phyloP scores from a whole-genome alignment of 1,140 invertebrate genomes.

The Sinella curviseta region DNA sequence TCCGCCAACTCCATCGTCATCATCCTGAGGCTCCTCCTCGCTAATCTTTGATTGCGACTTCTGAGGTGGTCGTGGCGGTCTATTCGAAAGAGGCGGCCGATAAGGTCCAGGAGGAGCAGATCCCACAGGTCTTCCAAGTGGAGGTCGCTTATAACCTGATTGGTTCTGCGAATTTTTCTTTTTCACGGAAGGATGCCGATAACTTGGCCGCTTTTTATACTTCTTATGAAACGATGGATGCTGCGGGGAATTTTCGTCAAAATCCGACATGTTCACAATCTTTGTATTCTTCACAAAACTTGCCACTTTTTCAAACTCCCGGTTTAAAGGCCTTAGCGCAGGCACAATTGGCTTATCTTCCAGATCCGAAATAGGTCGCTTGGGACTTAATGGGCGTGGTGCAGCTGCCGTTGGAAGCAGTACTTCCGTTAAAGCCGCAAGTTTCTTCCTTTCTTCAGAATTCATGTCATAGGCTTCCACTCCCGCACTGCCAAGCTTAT shows the following conservation, averaged over 20 bases:
- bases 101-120: not conserved
- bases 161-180: not conserved
- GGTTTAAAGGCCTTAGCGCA: not conserved
- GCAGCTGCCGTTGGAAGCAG: not conserved
- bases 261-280: conserved; percentile 3
- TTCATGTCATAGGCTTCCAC: not conserved
- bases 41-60: not conserved
- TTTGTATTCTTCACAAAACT: not conserved
- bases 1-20: not conserved
- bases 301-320: not conserved
- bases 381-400: not conserved
- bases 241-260: conserved; percentile 9
- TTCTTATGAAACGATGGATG: conserved; percentile 5
- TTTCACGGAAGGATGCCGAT: not conserved
- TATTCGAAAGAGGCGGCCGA: not conserved
- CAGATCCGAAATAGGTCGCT: not conserved
- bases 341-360: conserved; percentile 9
- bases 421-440: not conserved
- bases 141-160: not conserved
- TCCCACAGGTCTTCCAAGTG: not conserved
- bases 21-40: not conserved
- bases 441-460: not conserved
- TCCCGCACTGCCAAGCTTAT: not conserved
- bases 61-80: not conserved
- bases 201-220: not conserved